These are phyloP conservation scores for Drosophila sechellia DNA, from an alignment of 1,140 invertebrate species.

Conservation along the genomic window DNA sequence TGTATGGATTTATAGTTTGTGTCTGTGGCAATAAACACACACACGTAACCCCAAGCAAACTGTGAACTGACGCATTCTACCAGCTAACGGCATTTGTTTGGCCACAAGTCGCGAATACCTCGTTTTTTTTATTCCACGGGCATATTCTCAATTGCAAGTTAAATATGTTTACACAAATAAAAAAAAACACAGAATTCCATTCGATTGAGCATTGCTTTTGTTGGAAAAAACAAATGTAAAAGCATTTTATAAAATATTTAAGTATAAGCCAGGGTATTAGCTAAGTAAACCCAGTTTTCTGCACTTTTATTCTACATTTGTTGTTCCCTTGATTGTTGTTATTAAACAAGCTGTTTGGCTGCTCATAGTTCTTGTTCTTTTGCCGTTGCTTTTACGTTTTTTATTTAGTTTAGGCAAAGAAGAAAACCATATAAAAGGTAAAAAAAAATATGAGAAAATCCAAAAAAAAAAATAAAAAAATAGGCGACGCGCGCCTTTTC, in stretches of 20 bases:
- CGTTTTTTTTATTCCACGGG: neutral
- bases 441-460: constrained; percentile 8
- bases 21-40: constrained; percentile 27
- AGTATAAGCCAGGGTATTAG: neutral
- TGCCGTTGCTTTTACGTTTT: constrained; percentile 20
- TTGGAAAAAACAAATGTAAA: neutral
- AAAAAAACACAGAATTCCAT: neutral
- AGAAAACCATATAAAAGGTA: neutral
- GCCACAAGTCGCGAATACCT: constrained; percentile 22
- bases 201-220: neutral
- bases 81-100: constrained; percentile 42
- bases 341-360: constrained; percentile 36
- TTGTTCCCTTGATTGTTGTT: constrained; percentile 32
- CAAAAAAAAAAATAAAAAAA: constrained; percentile 18
- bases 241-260: neutral
- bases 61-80: constrained; percentile 42
- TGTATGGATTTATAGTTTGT: neutral
- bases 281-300: neutral
- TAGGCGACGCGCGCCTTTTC: constrained; percentile 56
- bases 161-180: neutral
- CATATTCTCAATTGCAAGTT: neutral
- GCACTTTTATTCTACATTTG: neutral
- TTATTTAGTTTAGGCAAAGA: constrained; percentile 42
- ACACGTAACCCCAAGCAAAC: constrained; percentile 9
- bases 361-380: constrained; percentile 48